Conservation (phyloP, 2,797 vertebrate species). For the Enteromius anoplus region DNA sequence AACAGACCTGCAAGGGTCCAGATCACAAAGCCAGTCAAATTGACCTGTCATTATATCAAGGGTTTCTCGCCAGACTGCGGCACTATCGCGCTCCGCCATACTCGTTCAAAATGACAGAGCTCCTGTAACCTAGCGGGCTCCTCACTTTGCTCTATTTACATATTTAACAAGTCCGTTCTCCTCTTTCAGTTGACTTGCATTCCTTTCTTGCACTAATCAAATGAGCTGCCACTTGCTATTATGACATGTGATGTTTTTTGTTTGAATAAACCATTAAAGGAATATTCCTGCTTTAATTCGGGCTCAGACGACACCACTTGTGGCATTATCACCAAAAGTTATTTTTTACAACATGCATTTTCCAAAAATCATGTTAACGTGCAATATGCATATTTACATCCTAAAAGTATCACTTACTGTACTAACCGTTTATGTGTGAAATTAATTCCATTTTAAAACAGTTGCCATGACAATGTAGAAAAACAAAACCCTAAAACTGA, state of each 20-base stretch:
- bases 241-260: constrained; percentile 46
- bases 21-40: constrained; percentile 88
- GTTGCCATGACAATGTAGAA: background rate
- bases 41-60: constrained; percentile 91
- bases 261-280: background rate
- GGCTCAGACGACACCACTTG: background rate
- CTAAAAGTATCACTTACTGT: background rate
- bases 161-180: constrained; percentile 84
- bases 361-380: background rate
- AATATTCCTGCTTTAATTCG: constrained; percentile 36
- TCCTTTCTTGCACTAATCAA: constrained; percentile 68
- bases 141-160: constrained; percentile 76
- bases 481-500: background rate
- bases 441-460: background rate
- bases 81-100: constrained; percentile 81
- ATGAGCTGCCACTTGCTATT: constrained; percentile 66
- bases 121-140: constrained; percentile 78
- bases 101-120: constrained; percentile 82
- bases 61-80: constrained; percentile 78
- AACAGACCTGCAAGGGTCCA: constrained; percentile 73
- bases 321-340: background rate
- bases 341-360: background rate
- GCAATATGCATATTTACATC: background rate
- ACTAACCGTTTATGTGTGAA: background rate
- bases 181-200: constrained; percentile 76